Percentiles rank a stretch among this genome's conserved stretches.
phyloP scores from a whole-genome alignment of 2,888 invertebrate species.

The Andrena bucephala region DNA sequence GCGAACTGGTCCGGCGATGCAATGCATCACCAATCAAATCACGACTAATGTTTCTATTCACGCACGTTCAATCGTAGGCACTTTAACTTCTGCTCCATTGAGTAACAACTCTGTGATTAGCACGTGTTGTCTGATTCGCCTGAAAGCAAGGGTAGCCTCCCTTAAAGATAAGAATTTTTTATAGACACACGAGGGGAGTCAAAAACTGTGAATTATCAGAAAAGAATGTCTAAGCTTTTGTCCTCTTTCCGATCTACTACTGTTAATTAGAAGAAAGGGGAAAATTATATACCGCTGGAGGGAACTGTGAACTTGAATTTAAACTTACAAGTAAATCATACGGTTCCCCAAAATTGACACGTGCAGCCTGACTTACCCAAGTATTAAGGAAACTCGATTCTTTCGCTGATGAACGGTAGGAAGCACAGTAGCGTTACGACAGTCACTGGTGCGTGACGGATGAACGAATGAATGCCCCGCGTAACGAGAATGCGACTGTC shows the following conservation, averaged over 20 bases:
- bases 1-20: constrained; percentile 46
- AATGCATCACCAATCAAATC: constrained; percentile 13
- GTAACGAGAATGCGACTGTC: constrained; percentile 46
- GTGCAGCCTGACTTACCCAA: constrained; percentile 7
- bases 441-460: constrained; percentile 43
- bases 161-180: too few relatives aligned
- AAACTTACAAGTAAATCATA: too few relatives aligned
- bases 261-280: too few relatives aligned
- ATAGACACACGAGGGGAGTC: too few relatives aligned
- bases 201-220: too few relatives aligned
- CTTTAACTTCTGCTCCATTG: not conserved
- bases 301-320: too few relatives aligned
- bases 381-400: not conserved
- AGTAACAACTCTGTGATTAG: not conserved
- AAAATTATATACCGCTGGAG: too few relatives aligned
- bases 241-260: too few relatives aligned
- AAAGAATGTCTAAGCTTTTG: too few relatives aligned
- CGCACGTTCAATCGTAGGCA: not conserved
- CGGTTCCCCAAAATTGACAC: not conserved
- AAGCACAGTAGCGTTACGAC: constrained; percentile 7
- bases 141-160: not conserved
- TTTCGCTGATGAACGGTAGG: not conserved
- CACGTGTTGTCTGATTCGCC: not conserved
- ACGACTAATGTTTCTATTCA: not conserved
- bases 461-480: constrained; percentile 38